phyloP scores from a whole-genome alignment of 2,888 invertebrate species.

The Crocallis elinguaria region DNA sequence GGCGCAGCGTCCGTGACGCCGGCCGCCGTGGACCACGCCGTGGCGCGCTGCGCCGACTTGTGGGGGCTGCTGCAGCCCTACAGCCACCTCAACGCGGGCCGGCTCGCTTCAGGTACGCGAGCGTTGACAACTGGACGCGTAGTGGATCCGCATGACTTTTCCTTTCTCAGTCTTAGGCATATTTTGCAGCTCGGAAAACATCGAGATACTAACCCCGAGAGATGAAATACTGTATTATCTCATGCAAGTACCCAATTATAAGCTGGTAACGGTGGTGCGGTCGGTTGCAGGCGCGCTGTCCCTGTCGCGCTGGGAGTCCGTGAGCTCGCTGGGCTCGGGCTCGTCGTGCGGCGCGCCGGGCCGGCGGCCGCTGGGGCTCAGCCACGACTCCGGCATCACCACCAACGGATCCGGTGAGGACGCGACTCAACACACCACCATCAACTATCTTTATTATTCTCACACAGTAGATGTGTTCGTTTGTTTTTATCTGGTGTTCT shows the following conservation, averaged over 20 bases:
- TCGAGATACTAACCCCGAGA: too few relatives aligned
- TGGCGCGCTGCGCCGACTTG: slow-evolving; percentile 93
- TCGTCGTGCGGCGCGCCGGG: slow-evolving; percentile 74
- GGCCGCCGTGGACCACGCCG: slow-evolving; percentile 91
- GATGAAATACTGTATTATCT: too few relatives aligned
- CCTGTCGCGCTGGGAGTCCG: slow-evolving; percentile 92
- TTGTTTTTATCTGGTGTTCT: too few relatives aligned
- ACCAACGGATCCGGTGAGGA: slow-evolving; percentile 74
- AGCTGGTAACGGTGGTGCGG: too few relatives aligned
- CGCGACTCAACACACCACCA: too few relatives aligned
- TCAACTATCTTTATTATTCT: neutral
- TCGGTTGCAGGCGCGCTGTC: slow-evolving; percentile 88
- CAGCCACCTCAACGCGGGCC: slow-evolving; percentile 94
- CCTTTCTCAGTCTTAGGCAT: too few relatives aligned
- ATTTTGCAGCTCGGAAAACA: too few relatives aligned
- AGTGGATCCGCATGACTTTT: too few relatives aligned
- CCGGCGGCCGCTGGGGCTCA: slow-evolving; percentile 69
- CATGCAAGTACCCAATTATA: too few relatives aligned
- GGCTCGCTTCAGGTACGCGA: slow-evolving; percentile 91
- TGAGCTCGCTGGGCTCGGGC: slow-evolving; percentile 86
- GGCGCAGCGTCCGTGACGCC: slow-evolving; percentile 89
- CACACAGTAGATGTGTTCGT: neutral
- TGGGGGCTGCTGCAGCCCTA: slow-evolving; percentile 96
- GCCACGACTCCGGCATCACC: slow-evolving; percentile 79
- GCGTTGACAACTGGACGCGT: too few relatives aligned